Percentiles rank a stretch among this genome's conserved stretches.
phyloP scores from a whole-genome alignment of 2,797 vertebrate genomes.

The Poecilia gillii region DNA sequence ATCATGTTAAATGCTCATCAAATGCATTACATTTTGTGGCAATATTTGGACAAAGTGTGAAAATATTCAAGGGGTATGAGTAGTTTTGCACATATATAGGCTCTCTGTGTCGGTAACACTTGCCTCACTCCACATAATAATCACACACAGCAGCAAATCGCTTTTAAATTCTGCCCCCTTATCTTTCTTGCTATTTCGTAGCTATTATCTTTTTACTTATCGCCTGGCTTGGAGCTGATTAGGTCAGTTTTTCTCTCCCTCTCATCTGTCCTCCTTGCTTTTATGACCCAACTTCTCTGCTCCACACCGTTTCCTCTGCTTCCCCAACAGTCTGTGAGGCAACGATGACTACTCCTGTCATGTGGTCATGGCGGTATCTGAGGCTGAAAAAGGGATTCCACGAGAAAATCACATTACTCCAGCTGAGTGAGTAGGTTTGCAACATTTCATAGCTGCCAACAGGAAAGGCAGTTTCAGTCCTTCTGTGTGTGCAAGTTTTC shows the following conservation, averaged over 20 bases:
- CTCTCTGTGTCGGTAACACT: background rate
- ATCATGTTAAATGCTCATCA: background rate
- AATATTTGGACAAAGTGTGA: background rate
- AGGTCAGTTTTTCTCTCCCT: slow-evolving; percentile 5
- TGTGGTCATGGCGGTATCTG: slow-evolving; percentile 16
- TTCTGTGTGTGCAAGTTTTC: background rate
- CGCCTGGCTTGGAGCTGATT: slow-evolving; percentile 12
- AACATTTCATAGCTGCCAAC: slow-evolving; percentile 20
- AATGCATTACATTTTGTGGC: background rate
- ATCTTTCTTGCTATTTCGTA: slow-evolving; percentile 2
- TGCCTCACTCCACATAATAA: background rate
- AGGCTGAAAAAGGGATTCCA: slow-evolving; percentile 14
- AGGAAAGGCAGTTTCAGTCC: slow-evolving; percentile 20
- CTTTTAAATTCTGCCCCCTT: slow-evolving; percentile 26
- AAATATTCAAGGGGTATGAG: background rate
- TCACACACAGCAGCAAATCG: background rate
- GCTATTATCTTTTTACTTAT: slow-evolving; percentile 24
- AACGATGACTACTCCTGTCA: slow-evolving; percentile 22
- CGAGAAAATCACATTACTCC: slow-evolving; percentile 43
- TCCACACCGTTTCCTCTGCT: background rate
- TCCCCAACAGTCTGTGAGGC: background rate
- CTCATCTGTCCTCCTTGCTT: background rate
- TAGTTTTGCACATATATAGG: background rate
- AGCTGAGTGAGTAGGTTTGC: slow-evolving; percentile 19
- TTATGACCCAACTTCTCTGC: slow-evolving; percentile 14